Conservation (phyloP, 2,113 vertebrate species). For the Myxocyprinus asiaticus region DNA sequence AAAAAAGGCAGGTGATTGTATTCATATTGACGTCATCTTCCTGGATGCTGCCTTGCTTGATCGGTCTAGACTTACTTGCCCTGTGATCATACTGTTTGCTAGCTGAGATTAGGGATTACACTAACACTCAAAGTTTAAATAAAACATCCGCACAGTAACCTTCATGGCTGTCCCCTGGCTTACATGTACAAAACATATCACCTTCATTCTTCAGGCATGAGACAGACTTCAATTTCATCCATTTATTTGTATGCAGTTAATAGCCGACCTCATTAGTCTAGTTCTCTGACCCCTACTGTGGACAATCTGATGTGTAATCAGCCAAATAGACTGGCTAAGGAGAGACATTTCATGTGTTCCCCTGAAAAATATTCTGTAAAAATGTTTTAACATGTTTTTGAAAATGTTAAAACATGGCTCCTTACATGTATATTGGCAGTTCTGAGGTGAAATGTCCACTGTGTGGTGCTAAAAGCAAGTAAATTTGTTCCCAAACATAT, state of each 20-base stretch:
- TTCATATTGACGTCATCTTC: neutral
- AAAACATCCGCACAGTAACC: constrained; percentile 15
- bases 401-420: too few relatives aligned
- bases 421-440: too few relatives aligned
- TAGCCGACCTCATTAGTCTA: neutral
- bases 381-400: too few relatives aligned
- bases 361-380: too few relatives aligned
- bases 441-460: too few relatives aligned
- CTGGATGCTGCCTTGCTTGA: neutral
- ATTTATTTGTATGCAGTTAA: neutral
- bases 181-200: neutral
- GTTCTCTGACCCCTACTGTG: neutral
- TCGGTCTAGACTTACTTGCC: neutral
- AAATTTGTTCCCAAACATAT: too few relatives aligned
- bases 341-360: neutral
- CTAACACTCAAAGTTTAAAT: constrained; percentile 41
- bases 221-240: neutral
- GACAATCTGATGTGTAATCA: constrained; percentile 5
- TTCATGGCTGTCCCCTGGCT: neutral
- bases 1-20: neutral
- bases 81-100: neutral
- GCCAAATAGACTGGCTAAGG: constrained; percentile 21
- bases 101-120: constrained; percentile 49
- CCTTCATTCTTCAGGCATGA: neutral
- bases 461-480: too few relatives aligned